Evolutionary conservation across 2,113 vertebrate species (phyloP), one percentile per base, ranked within the genome.

Genomic region (Actenoides hombroni): DNA sequence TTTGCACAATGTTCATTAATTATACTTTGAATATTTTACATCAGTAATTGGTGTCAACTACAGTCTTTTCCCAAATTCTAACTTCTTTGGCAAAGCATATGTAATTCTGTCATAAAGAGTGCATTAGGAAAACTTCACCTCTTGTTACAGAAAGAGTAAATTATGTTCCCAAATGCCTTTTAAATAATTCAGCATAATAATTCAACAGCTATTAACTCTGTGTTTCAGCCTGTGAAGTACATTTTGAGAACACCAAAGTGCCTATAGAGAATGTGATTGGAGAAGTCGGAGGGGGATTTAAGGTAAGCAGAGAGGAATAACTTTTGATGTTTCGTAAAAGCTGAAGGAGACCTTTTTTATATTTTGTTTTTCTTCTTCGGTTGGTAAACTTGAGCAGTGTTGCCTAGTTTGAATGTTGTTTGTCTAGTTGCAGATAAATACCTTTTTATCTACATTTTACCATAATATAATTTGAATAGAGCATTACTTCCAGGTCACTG

Each of bases 261-360:
- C 99, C 99, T 2, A 21, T 99, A 53, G 99, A 99, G 95, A 99
- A 99, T 40, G 98, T 99, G 8, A 98, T 99, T 51, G 99, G 99
- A 96, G 99, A 99, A 98, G 96, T 99, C 4, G 99, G 99, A 83
- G 98, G 98, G n/a, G 99, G 99, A 28, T 99, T 99, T 96, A 99
- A 99, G 99, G 99, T 99, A 86, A 98, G 98, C 80, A 26, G 14
- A 51, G 44, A 73, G 35, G 16, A 42, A 20, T 37, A 44, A 54
- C 10, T 44, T 1, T 25, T 25, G 11, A 16, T 56, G 35, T 9
- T 53, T 57, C 91, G 35, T 83, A 48, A 33, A 86, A 90, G 44
- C 39, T 68, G 37, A 31, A 71, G 49, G 70, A 65, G 28, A 10
- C 11, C n/a, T 33, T 49, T 20, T 16, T 64, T 56, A 14, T 16